Base-by-base conservation (phyloP, 2,797 vertebrate species). In the Epinephelus awoara region DNA sequence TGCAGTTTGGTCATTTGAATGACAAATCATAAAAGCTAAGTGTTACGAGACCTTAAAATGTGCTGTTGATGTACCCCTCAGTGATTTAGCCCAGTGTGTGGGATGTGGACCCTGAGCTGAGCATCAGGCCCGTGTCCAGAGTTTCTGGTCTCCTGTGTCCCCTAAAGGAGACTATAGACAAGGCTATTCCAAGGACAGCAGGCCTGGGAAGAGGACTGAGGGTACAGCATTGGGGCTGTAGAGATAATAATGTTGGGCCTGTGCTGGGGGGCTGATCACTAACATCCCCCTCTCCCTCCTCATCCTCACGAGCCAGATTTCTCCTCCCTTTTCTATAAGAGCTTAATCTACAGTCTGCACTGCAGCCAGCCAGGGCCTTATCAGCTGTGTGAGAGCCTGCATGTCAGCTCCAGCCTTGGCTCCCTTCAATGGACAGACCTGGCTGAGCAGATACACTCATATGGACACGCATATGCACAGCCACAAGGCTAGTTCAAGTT, bases 341-440 rank as follows among this genome's bases (percentile, higher is more conserved):
- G 79, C 82, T 80, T 92, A 90, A 87, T 92, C 91, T 91, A 76
- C 81, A 82, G 76, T 89, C 86, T 59, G 80, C 75, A 69, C 69
- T 59, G 38, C 51, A 79, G 77, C 76, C 80, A 83, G 83, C 25
- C 23, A 47, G 17, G 55, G 54, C 47, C 77, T 92, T 92, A 92
- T 93, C 90, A 85, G 90, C 79, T 62, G 72, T 18, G 72, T 55
- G 81, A 83, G 79, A 81, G 82, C 42, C 75, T 49, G 80, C 74
- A 61, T 74, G 82, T 84, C 85, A 56, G 77, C 85, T 56, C 58
- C 42, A 40, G 83, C 79, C 75, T 85, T 81, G 87, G 88, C 82
- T 88, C 70, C 21, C 68, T 42, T 67, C 50, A 49, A 72, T 68
- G 83, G 66, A 67, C 74, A 50, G 76, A 70, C 85, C 78, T 79